Evolutionary conservation across 2,797 vertebrate genomes (phyloP).

Genomic region (Hydrophis major): DNA sequence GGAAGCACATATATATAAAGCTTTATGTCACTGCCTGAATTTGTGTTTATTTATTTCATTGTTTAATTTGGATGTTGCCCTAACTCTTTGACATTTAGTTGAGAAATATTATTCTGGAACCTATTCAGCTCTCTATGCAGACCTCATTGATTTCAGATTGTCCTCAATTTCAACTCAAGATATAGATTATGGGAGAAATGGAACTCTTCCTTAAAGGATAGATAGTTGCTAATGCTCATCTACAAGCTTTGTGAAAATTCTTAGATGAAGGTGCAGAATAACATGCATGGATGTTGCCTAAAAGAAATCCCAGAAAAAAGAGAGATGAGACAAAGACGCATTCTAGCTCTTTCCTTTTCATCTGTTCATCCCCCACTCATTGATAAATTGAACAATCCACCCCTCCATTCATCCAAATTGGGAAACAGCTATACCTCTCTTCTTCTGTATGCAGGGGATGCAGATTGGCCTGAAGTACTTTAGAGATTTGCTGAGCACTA

Average conservation of each 20-base stretch:
- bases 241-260: not conserved
- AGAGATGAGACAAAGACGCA: not conserved
- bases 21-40: not conserved
- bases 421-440: not conserved
- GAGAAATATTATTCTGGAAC: not conserved
- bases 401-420: not conserved
- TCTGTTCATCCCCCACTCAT: not conserved
- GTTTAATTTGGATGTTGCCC: not conserved
- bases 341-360: not conserved
- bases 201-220: not conserved
- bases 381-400: not conserved
- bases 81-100: not conserved
- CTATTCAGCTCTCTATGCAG: not conserved
- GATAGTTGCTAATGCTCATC: not conserved
- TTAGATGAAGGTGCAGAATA: not conserved
- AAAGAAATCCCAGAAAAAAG: not conserved
- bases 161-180: not conserved
- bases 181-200: not conserved
- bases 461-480: not conserved
- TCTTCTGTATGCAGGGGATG: not conserved
- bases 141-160: not conserved
- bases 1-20: not conserved
- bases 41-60: not conserved
- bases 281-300: not conserved
- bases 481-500: not conserved